These are phyloP conservation scores for Psittacula echo DNA, from an alignment of 2,797 vertebrate genomes.

Conservation along the genomic window DNA sequence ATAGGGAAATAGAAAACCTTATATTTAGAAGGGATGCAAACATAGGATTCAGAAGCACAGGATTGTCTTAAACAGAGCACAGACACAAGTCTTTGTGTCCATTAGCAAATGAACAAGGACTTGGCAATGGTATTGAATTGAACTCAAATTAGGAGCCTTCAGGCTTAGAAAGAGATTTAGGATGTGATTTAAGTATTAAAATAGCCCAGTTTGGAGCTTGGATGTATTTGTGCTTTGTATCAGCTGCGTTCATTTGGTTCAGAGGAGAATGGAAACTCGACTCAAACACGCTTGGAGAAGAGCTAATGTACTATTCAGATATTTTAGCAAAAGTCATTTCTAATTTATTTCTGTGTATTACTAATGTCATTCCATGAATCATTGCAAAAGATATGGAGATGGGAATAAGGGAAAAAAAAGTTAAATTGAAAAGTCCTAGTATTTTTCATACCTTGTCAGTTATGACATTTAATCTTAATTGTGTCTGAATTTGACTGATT, in stretches of 20 bases:
- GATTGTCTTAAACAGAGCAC: not conserved
- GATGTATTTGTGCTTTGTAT: not conserved
- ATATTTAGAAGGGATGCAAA: not conserved
- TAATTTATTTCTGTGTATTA: conserved; percentile 38
- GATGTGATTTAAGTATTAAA: not conserved
- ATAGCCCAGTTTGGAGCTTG: not conserved
- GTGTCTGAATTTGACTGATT: conserved; percentile 69
- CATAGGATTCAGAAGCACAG: not conserved
- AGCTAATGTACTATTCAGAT: conserved; percentile 3
- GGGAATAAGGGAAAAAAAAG: not conserved
- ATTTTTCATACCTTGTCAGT: conserved; percentile 66
- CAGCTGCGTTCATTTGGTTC: fast-evolving
- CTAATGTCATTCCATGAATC: conserved; percentile 49
- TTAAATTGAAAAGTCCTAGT: conserved; percentile 42
- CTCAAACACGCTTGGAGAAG: not conserved
- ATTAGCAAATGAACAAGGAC: not conserved
- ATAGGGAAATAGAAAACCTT: not conserved
- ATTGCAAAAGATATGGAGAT: conserved; percentile 48
- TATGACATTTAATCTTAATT: conserved; percentile 72
- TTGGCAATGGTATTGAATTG: not conserved
- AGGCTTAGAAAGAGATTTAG: not conserved
- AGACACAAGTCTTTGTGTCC: not conserved
- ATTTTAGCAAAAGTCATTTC: conserved; percentile 19
- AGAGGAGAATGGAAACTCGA: not conserved
- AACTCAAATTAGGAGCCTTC: not conserved